A percentile compares a stretch with the other conserved stretches of the same genome.
Conservation (phyloP, 2,797 vertebrate genomes). For the Pterois miles region DNA sequence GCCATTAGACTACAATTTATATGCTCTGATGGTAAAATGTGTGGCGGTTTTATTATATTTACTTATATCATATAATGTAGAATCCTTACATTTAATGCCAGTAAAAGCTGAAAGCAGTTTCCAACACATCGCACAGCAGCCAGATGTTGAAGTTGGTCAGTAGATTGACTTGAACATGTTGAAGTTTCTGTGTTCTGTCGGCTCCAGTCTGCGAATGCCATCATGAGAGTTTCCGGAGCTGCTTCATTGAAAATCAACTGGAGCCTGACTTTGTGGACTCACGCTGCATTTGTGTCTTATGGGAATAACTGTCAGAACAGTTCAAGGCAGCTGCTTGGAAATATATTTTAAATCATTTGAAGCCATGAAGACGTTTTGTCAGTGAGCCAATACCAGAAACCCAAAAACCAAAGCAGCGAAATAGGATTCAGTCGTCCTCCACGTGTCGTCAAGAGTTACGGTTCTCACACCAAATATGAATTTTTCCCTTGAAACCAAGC, state of each 20-base stretch:
- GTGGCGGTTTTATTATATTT: neutral
- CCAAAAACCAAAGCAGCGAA: neutral
- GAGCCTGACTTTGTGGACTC: slow-evolving; percentile 63
- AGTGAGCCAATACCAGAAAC: neutral
- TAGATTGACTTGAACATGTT: slow-evolving; percentile 29
- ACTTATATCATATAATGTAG: neutral
- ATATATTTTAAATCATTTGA: slow-evolving; percentile 49
- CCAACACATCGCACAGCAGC: neutral
- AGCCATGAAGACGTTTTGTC: slow-evolving; percentile 40
- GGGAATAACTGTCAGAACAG: slow-evolving; percentile 65
- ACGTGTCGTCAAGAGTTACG: neutral
- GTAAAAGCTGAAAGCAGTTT: neutral
- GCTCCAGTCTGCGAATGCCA: slow-evolving; percentile 45
- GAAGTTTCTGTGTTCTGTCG: slow-evolving; percentile 38
- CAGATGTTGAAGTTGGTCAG: slow-evolving; percentile 28
- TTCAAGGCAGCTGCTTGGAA: slow-evolving; percentile 57
- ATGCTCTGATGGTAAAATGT: neutral
- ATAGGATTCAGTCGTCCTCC: neutral
- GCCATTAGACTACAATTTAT: neutral
- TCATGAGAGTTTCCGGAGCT: slow-evolving; percentile 51
- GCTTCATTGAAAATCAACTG: slow-evolving; percentile 63
- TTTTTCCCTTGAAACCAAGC: neutral
- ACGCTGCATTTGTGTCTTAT: slow-evolving; percentile 56
- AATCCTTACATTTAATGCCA: neutral
- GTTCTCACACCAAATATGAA: neutral